Evolutionary conservation across 2,888 invertebrate genomes (phyloP), one percentile per base, ranked within the genome.

Genomic region (Mongoloraphidia duomilia): DNA sequence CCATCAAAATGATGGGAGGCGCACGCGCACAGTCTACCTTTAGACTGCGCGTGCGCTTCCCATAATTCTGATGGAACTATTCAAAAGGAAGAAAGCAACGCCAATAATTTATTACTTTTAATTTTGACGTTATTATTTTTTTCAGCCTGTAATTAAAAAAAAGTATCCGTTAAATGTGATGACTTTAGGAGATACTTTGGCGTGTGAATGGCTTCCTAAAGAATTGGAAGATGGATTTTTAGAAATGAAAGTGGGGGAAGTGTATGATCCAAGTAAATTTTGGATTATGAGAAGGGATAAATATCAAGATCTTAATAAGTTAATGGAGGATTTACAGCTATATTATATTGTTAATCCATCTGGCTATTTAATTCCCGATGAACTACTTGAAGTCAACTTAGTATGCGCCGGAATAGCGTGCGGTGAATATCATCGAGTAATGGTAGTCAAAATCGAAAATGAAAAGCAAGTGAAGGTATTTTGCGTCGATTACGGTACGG

Each of bases 401-500:
- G 36, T 38, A n/a, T 45, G 45, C 34, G 37, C 38, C 8, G 37
- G 37, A 14, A 14, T 37, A 17, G 13, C 26, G 10, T 13, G 38
- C 13, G 26, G 13, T 45, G 45, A 45, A 45, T 45, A 38, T 36
- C 36, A 35, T 36, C 45, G 45, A 34, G 37, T 17, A 10, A 38
- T 45, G 8, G 37, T 45, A 11, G 38, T 38, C 13, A 45, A 45
- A 45, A 36, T 37, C 11, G 45, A 45, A 14, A 38, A 45, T 37
- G 14, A n/a, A 36, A 35, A 37, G 38, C 38, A 44, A 34, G 35
- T 41, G 26, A 14, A 53, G 55, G 49, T 55, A 9, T 39, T 42
- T 2, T 53, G 50, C 38, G 10, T 52, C n/a, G 55, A 55, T 34
- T 55, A 51, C 34, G 55, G 55, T 3, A 52, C 55, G 1, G 49